Percentiles rank a stretch among this genome's conserved stretches.
Conservation (phyloP, 2,797 vertebrate genomes). For the Anabacerthia variegaticeps region DNA sequence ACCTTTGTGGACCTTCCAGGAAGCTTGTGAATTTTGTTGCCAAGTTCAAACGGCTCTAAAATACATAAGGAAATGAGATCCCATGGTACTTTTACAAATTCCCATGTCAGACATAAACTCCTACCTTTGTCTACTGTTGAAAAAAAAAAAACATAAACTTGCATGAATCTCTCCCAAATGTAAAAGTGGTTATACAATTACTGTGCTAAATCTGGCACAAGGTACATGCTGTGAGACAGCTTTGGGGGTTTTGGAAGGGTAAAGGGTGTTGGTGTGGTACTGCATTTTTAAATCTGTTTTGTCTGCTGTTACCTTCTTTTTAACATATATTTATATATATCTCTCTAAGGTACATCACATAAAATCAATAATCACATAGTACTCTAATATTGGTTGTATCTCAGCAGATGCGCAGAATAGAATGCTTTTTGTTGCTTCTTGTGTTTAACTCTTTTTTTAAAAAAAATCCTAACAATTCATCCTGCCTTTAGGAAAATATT, state of each 20-base stretch:
- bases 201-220: background rate
- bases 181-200: background rate
- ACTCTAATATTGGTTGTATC: background rate
- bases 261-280: background rate
- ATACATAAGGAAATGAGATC: conserved; percentile 45
- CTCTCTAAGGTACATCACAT: conserved; percentile 2
- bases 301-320: background rate
- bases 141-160: background rate
- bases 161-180: conserved; percentile 18
- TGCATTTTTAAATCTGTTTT: background rate
- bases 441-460: background rate
- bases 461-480: background rate
- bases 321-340: background rate
- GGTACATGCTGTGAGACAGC: background rate
- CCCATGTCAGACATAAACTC: conserved; percentile 45
- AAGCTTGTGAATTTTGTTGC: conserved; percentile 50
- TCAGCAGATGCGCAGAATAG: background rate
- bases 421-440: background rate
- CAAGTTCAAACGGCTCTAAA: conserved; percentile 53
- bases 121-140: conserved; percentile 41
- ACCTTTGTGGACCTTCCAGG: conserved; percentile 56
- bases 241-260: background rate
- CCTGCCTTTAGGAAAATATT: conserved; percentile 75
- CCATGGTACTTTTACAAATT: conserved; percentile 36
- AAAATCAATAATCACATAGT: conserved; percentile 1